Evolutionary conservation across 2,888 invertebrate genomes (phyloP), one percentile per base, ranked within the genome.

Genomic region (Hemicrepidius hirtus): DNA sequence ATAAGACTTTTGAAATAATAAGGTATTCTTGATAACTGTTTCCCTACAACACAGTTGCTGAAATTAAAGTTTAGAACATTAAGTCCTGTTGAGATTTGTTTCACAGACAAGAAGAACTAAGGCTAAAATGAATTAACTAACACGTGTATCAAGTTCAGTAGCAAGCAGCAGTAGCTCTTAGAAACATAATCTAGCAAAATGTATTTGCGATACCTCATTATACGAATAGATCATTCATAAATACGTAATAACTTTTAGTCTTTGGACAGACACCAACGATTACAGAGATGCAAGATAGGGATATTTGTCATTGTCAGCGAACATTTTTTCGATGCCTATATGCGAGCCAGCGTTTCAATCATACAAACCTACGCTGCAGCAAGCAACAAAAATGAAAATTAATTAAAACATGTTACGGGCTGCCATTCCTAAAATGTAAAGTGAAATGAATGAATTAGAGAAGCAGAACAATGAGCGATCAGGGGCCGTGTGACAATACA

Each of bases 401-500:
- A 85, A 85, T 85, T 85, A 85, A 84, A 84, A 83, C 83, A 82
- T 83, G 84, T 82, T 83, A 81, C 76, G 81, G 77, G 76, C 82
- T 82, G 82, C 82, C 82, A 83, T 83, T 82, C 80, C 82, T 78
- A 80, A 82, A 82, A 79, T 77, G 79, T 76, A 79, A 78, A 79
- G 79, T 76, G 81, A 83, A 83, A 84, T 83, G 84, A 84, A 84
- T 84, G 84, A 84, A 83, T 83, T 80, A 80, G 81, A 82, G 82
- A 64, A 78, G 76, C 78, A 84, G 84, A 85, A 86, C 85, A 86
- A 86, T 86, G 86, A 86, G 81, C 83, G 85, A 85, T 86, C 82
- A 84, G 82, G 80, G 79, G 77, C 81, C 80, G 83, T 83, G 85
- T 85, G 85, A 86, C 86, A 86, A 86, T 86, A 85, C 85, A 85